Percentiles rank a stretch among this genome's conserved stretches.
These are phyloP conservation scores for Drosophila guanche DNA, from an alignment of 1,140 invertebrate species.

Conservation along the genomic window DNA sequence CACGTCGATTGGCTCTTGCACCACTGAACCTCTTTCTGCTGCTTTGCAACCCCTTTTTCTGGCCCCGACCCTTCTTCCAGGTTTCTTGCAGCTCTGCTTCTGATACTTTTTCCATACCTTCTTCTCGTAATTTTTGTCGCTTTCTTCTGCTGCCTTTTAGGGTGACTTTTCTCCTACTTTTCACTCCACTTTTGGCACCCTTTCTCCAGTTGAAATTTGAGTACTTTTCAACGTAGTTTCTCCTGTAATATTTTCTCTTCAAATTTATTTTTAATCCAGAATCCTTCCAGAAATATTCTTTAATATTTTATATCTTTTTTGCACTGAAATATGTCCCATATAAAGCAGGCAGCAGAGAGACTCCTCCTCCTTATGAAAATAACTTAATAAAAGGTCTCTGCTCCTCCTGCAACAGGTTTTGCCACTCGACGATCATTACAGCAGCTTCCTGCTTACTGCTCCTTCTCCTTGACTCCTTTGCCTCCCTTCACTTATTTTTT, in stretches of 20 bases:
- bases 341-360: neutral
- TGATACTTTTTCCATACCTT: too few relatives aligned
- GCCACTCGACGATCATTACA: constrained; percentile 25
- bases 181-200: too few relatives aligned
- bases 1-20: constrained; percentile 70
- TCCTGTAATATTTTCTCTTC: constrained; percentile 42
- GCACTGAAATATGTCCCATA: constrained; percentile 52
- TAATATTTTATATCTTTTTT: constrained; percentile 62
- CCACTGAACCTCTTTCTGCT: too few relatives aligned
- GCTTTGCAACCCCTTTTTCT: constrained; percentile 2
- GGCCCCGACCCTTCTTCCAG: neutral
- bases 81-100: constrained; percentile 1
- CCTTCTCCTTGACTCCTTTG: neutral
- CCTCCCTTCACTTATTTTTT: constrained; percentile 22
- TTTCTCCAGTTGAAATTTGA: too few relatives aligned
- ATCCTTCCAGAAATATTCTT: constrained; percentile 29
- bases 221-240: constrained; percentile 4
- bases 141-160: too few relatives aligned
- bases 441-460: neutral
- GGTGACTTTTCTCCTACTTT: too few relatives aligned
- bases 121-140: too few relatives aligned
- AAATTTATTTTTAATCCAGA: constrained; percentile 18
- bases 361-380: constrained; percentile 5
- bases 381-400: constrained; percentile 37
- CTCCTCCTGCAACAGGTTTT: constrained; percentile 30